phyloP scores from a whole-genome alignment of 2,888 invertebrate species.

The Homarus gammarus region DNA sequence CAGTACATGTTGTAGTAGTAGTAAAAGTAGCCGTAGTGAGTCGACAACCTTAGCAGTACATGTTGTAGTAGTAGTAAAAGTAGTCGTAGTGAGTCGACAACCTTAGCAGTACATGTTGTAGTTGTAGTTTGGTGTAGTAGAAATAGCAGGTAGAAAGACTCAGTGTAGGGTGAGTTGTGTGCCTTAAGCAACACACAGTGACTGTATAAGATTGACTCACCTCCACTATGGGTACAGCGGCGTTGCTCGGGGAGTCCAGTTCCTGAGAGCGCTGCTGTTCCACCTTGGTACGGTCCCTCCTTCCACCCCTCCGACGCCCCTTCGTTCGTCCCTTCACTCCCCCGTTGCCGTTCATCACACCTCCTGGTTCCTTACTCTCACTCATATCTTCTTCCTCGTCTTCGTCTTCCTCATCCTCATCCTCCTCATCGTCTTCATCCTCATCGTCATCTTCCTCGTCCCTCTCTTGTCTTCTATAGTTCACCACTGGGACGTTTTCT shows the following conservation, averaged over 20 bases:
- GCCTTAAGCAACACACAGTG: too few species aligned
- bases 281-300: slow-evolving; percentile 23
- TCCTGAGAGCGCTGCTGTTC: slow-evolving; percentile 76
- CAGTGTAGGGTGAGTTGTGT: too few species aligned
- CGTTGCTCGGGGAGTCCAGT: slow-evolving; percentile 78
- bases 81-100: too few species aligned
- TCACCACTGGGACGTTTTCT: background rate
- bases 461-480: slow-evolving; percentile 21
- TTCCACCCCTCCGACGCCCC: slow-evolving; percentile 20
- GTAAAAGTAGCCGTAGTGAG: too few species aligned
- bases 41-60: too few species aligned
- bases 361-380: slow-evolving; percentile 30
- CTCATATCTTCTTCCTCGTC: slow-evolving; percentile 17
- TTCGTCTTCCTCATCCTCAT: slow-evolving; percentile 45
- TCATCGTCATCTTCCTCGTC: slow-evolving; percentile 68
- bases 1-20: too few species aligned
- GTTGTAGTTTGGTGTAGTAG: too few species aligned
- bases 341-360: slow-evolving; percentile 36
- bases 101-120: too few species aligned
- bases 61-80: too few species aligned
- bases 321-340: slow-evolving; percentile 21
- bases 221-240: slow-evolving; percentile 84
- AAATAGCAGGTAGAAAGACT: too few species aligned
- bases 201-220: too few species aligned
- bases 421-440: slow-evolving; percentile 43